These are phyloP conservation scores for Coracias cyanogaster DNA, from an alignment of 2,797 vertebrate species.

Conservation along the genomic window DNA sequence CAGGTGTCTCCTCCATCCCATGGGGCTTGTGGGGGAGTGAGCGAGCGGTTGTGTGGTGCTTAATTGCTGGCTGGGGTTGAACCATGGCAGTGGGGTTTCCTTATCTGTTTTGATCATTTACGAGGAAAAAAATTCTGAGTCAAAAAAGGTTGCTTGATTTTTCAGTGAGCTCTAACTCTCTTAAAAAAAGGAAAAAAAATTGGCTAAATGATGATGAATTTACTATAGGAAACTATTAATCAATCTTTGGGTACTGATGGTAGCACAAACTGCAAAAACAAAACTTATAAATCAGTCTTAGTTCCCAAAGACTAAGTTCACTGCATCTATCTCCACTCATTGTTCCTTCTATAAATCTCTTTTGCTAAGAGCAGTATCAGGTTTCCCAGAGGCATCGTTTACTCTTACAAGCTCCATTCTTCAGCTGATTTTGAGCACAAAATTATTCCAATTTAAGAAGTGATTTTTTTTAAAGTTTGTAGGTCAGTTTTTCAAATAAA, in stretches of 20 bases:
- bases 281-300: slow-evolving; percentile 42
- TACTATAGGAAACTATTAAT: slow-evolving; percentile 63
- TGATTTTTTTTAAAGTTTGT: not conserved
- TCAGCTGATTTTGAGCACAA: not conserved
- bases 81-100: not conserved
- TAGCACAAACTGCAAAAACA: slow-evolving; percentile 48
- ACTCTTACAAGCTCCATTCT: slow-evolving; percentile 17
- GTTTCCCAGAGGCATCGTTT: slow-evolving; percentile 58
- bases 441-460: slow-evolving; percentile 20
- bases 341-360: slow-evolving; percentile 72
- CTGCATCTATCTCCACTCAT: slow-evolving; percentile 68
- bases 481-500: not conserved
- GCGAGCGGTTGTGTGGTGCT: not conserved
- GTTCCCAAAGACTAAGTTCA: slow-evolving; percentile 58
- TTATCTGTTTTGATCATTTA: not conserved
- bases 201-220: slow-evolving; percentile 69
- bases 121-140: not conserved
- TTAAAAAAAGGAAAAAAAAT: not conserved
- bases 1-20: not conserved
- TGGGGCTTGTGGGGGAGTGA: not conserved
- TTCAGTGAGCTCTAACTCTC: not conserved
- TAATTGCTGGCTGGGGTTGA: not conserved
- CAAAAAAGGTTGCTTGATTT: not conserved
- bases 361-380: slow-evolving; percentile 42
- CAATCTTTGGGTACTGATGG: slow-evolving; percentile 41